Evolutionary conservation across 2,113 vertebrate genomes (phyloP), one percentile per base, ranked within the genome.

Genomic region (Cynopterus brachyotis): DNA sequence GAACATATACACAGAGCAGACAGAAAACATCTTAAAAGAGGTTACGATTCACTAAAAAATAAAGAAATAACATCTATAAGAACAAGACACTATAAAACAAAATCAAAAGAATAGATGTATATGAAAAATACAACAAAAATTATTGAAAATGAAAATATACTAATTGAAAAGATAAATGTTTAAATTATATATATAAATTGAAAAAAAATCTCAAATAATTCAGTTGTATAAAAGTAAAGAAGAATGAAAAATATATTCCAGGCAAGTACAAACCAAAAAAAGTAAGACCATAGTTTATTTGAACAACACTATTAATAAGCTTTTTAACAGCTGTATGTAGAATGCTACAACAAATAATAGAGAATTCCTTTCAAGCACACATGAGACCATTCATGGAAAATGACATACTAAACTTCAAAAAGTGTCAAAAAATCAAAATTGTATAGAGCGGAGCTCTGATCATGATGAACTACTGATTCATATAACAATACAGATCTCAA

Each of bases 291-390:
- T 17, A 57, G 35, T 3, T 62, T 9, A 94, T 17, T 32, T 70
- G 42, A 85, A 69, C 10, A 82, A 87, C 2, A 85, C 30, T 75
- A 50, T 84, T 76, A 92, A 84, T 9, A 64, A 72, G 47, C 5
- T 73, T 95, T 80, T 53, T 47, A 93, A 66, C 1, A 73, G 22
- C 19, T 93, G 24, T 22, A n/a, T 67, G 42, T 45, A 84, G n/a
- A 92, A 72, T 11, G 30, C 12, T 67, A 3, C 30, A 80, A 9
- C 42, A 37, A n/a, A 96, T 83, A 78, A 32, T 7, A 59, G 42
- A 57, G 20, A 89, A 96, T 93, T 94, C 66, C 37, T 81, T 86
- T 82, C 37, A 89, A 85, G 28, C 53, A 91, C 22, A 87, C 32
- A 62, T 30, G 24, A 81, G 57, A 57, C 4, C 16, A 66, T 26